Evolutionary conservation across 1,140 invertebrate genomes (phyloP), one percentile per base, ranked within the genome.

Genomic region (Mylabris phalerata): DNA sequence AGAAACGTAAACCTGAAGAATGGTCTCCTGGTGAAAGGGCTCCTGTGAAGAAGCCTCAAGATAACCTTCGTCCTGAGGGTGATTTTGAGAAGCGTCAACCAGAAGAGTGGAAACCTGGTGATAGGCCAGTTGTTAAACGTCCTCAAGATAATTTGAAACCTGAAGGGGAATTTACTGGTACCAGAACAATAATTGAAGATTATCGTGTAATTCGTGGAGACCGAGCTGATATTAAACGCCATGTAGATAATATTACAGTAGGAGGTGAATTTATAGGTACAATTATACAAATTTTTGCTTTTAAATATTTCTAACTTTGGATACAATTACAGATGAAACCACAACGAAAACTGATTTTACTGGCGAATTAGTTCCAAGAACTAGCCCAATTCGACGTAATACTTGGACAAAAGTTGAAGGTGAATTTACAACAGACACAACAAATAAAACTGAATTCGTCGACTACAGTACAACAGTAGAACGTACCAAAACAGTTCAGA

Each of bases 391-490:
- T 50, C 77, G 89, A 63, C 81, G 88, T 48, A 91, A 91, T 67
- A 92, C 89, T 3, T 92, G 85, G 78, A 91, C 86, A 0, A 90
- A 89, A 74, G 73, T 85, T 40, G 87, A 89, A 74, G 84, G 85
- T 41, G 85, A 88, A 56, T 82, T 89, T 72, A 79, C 65, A 32
- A 80, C 82, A 49, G 83, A 85, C 66, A 88, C 83, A 3, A 88
- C 84, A 41, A 81, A 75, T 45, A 75, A 79, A 71, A 78, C 79
- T 3, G 85, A 88, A 72, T 88, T 79, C 67, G 75, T 85, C 41
- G 82, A 86, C 71, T 80, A 81, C 63, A 80, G 75, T 7, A 77
- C 75, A 9, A 75, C 78, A 43, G 75, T 82, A 13, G 82, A 85
- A 70, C 75, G 75, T 57, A 82, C 80, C 26, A 77, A 76, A 56